Percentiles rank a stretch among this genome's conserved stretches.
Evolutionary conservation across 2,888 invertebrate species (phyloP).

Genomic region (Aspidiotus rigidus): DNA sequence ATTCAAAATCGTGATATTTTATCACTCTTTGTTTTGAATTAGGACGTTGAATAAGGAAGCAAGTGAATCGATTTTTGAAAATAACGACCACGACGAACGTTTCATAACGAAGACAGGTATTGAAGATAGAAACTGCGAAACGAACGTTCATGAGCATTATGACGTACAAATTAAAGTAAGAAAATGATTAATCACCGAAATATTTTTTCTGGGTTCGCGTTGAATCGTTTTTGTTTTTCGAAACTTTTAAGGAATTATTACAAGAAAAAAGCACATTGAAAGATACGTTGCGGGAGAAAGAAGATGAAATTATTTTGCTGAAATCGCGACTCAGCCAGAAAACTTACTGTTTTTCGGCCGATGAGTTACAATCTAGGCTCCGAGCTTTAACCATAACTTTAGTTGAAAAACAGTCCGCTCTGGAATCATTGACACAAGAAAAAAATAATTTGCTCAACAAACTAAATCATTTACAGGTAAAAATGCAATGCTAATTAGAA

Average conservation of each 20-base stretch:
- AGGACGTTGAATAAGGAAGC: no score
- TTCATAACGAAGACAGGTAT: background rate
- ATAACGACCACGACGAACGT: background rate
- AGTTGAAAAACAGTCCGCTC: slow-evolving; percentile 23
- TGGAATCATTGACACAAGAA: slow-evolving; percentile 15
- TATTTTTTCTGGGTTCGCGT: no score
- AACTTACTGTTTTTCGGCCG: slow-evolving; percentile 23
- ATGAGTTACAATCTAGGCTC: slow-evolving; percentile 19
- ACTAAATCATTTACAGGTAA: slow-evolving; percentile 22
- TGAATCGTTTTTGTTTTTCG: background rate
- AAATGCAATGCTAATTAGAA: background rate
- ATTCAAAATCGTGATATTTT: no score
- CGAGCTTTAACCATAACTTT: slow-evolving; percentile 21
- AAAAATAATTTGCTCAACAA: slow-evolving; percentile 13
- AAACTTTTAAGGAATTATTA: slow-evolving; percentile 15
- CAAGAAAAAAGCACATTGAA: slow-evolving; percentile 24
- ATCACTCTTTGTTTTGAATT: no score
- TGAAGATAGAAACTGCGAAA: background rate
- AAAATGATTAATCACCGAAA: no score
- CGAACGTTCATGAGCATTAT: slow-evolving; percentile 23
- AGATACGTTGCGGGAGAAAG: slow-evolving; percentile 20
- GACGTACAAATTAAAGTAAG: slow-evolving; percentile 19
- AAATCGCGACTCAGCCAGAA: slow-evolving; percentile 25
- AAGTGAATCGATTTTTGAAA: no score
- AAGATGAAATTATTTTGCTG: slow-evolving; percentile 28